phyloP scores from a whole-genome alignment of 1,140 invertebrate genomes.

The Hyphantria cunea region DNA sequence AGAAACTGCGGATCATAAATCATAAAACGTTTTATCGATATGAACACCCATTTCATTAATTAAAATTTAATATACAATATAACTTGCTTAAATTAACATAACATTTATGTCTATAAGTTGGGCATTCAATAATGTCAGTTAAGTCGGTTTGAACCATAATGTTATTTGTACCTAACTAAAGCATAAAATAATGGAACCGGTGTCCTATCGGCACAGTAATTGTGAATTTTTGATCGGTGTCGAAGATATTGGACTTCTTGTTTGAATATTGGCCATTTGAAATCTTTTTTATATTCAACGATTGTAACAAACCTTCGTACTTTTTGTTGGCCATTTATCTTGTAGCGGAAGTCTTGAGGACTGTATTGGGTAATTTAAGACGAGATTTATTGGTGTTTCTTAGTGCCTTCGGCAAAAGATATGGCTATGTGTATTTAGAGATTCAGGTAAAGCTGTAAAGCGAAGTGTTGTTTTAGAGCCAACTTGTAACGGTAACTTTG shows the following conservation, averaged over 20 bases:
- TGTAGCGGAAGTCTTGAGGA: conserved; percentile 9
- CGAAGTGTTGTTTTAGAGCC: not conserved
- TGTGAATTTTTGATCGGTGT: conserved; percentile 6
- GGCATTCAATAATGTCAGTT: too few species aligned
- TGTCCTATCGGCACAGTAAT: conserved; percentile 5
- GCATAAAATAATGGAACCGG: too few species aligned
- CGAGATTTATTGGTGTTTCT: conserved; percentile 16
- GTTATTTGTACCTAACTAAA: too few species aligned
- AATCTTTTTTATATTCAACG: conserved; percentile 15
- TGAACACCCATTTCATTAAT: too few species aligned
- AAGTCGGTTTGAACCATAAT: too few species aligned
- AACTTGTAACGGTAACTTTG: too few species aligned
- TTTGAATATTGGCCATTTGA: conserved; percentile 26
- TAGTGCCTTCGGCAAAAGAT: conserved; percentile 4
- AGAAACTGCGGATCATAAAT: too few species aligned
- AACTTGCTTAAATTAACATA: too few species aligned
- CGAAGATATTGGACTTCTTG: conserved; percentile 21
- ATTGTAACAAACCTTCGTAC: conserved; percentile 16
- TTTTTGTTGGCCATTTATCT: conserved; percentile 24
- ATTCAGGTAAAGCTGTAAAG: conserved; percentile 1
- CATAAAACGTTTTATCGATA: too few species aligned
- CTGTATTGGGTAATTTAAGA: conserved; percentile 25
- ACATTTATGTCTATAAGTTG: too few species aligned
- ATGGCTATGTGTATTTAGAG: conserved; percentile 11
- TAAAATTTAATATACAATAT: too few species aligned